A percentile compares a stretch with the other conserved stretches of the same genome.
phyloP scores from a whole-genome alignment of 2,113 vertebrate species.

The Irena cyanogastra region DNA sequence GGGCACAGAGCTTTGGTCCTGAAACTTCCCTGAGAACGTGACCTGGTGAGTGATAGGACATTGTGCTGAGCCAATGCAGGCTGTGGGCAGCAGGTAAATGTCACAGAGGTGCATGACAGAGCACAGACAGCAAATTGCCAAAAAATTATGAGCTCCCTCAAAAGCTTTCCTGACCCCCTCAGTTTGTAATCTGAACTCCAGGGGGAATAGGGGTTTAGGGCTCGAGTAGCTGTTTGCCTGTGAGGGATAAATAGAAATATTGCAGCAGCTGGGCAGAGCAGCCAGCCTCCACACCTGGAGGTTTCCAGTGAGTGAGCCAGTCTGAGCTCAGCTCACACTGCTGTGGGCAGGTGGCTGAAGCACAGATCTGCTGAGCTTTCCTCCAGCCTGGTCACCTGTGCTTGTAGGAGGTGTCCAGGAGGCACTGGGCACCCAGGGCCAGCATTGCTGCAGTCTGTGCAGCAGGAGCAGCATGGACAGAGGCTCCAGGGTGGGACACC shows the following conservation, averaged over 20 bases:
- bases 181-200: background rate
- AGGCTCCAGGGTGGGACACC: background rate
- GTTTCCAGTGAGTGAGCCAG: background rate
- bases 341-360: background rate
- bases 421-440: background rate
- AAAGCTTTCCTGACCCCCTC: background rate
- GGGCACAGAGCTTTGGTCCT: slow-evolving; percentile 57
- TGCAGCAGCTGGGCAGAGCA: background rate
- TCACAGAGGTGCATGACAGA: background rate
- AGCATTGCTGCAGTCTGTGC: accelerated
- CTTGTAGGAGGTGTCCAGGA: background rate
- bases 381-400: background rate
- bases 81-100: background rate
- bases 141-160: background rate
- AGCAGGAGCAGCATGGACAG: background rate
- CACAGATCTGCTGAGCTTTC: background rate
- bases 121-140: background rate
- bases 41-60: slow-evolving; percentile 62
- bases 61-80: background rate
- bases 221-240: background rate
- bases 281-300: too few species aligned
- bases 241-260: background rate
- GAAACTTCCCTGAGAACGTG: slow-evolving; percentile 78
- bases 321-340: background rate
- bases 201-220: accelerated